Base-by-base conservation (phyloP, 2,113 vertebrate species). In the Xyliphius kryptos region DNA sequence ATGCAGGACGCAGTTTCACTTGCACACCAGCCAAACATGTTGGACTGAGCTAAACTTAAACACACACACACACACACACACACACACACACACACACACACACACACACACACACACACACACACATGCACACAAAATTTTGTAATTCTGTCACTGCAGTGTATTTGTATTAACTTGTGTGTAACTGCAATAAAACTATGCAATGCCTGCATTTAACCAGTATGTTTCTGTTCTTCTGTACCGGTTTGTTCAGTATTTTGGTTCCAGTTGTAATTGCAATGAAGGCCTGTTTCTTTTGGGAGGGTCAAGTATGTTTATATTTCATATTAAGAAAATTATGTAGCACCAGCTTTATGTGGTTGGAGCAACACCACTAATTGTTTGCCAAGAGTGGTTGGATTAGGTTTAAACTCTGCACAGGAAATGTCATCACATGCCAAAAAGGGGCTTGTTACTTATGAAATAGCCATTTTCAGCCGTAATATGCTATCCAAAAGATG, bases 1-100 rank as follows among this genome's bases (percentile, higher is more conserved):
- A 77, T 77, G 87, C 70, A 64, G 19, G 7, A 78, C 48, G 14
- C 10, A 66, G 86, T 89, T 86, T 89, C 87, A 84, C 82, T 87
- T 89, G 86, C 82, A 74, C 76, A 69, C 22, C 68, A 58, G 77
- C 82, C 87, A 86, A 84, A 74, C 51, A 26, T 59, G 70, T 80
- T 75, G 67, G 55, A 62, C 56, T 61, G 62, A 67, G 54, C 14
- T 12, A 46, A 77, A n/a, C n/a, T n/a, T n/a, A n/a, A n/a, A n/a
- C n/a, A n/a, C n/a, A n/a, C n/a, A n/a, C n/a, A n/a, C n/a, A 80
- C 68, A 67, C 55, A 6, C 32, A 54, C 40, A 56, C 26, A 12
- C 10, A 26, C 6, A 26, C 62, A 76, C 70, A 79, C 22, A 50
- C 43, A 56, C 63, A 64, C 51, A 47, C 64, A 79, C 73, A 79